phyloP scores from a whole-genome alignment of 2,888 invertebrate species.

The Aphelenchoides bicaudatus region DNA sequence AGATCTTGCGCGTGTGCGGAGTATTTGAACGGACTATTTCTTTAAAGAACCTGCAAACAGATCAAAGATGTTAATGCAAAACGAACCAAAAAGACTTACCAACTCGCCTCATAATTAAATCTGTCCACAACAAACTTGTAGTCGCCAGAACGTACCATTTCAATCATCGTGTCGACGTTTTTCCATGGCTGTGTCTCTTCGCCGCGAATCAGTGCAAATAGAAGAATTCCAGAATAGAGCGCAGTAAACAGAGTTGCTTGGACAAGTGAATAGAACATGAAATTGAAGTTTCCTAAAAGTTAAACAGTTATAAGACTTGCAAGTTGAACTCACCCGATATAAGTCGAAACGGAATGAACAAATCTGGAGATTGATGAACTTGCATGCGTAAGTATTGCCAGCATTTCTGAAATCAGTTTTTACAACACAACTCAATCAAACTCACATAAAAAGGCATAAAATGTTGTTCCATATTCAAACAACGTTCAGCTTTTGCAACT shows the following conservation, averaged over 20 bases:
- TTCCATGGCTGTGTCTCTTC: slow-evolving; percentile 64
- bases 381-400: slow-evolving; percentile 48
- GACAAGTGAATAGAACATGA: slow-evolving; percentile 29
- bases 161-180: slow-evolving; percentile 69
- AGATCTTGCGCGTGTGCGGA: slow-evolving; percentile 27
- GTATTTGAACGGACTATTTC: slow-evolving; percentile 21
- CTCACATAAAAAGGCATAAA: slow-evolving; percentile 41
- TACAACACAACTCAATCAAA: not conserved
- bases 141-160: slow-evolving; percentile 24
- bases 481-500: slow-evolving; percentile 37
- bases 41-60: slow-evolving; percentile 17
- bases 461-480: slow-evolving; percentile 29
- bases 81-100: slow-evolving; percentile 29
- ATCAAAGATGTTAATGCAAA: too few relatives aligned
- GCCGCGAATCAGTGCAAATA: slow-evolving; percentile 60
- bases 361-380: slow-evolving; percentile 40
- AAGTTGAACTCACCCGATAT: slow-evolving; percentile 22
- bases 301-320: not conserved
- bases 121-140: slow-evolving; percentile 32
- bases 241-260: slow-evolving; percentile 34
- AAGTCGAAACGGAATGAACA: slow-evolving; percentile 28
- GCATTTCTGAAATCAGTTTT: slow-evolving; percentile 31
- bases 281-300: slow-evolving; percentile 28
- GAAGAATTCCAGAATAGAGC: slow-evolving; percentile 31
- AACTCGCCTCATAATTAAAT: slow-evolving; percentile 27